Base-by-base conservation (phyloP, 1,140 invertebrate species). In the Limonius californicus region DNA sequence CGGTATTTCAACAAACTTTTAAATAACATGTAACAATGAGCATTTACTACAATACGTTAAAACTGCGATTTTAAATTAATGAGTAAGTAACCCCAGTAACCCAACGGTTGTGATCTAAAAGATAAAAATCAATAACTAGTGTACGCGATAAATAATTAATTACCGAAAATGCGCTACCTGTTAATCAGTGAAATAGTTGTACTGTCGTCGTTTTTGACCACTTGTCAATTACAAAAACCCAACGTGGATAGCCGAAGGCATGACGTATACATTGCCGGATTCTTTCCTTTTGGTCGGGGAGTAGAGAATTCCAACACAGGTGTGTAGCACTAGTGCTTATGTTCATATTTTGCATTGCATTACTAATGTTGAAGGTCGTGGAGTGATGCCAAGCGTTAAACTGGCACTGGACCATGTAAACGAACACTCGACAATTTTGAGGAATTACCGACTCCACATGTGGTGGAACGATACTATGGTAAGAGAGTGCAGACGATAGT, bases 381-480 rank as follows among this genome's bases (percentile, higher is more conserved):
- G 94, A 11, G 93, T 97, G 2, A 91, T 95, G 87, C 94, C 94
- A 1, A 94, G 94, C 64, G 92, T 95, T 15, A 91, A 93, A 76
- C 79, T 97, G 62, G 94, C 94, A 57, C 82, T 96, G 58, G 89
- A 93, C 69, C 92, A 97, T 79, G 93, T 97, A 74, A 97, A 97
- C 78, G 89, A 94, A 69, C 90, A 92, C 73, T 87, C 89, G 21
- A 83, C 83, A 20, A 86, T 96, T 43, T 80, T 96, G 9, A 82
- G 87, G 54, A 92, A 94, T 77, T 94, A 95, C 77, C 83, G 90
- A 27, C 84, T 97, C 45, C 91, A 94, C 73, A 94, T 96, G 85
- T 91, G 90, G 85, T 95, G 91, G 90, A 96, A 96, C 75, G 92
- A 97, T 70, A 97, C 94, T 1, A 87, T 94, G 89, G 94, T 96